Evolutionary conservation across 2,888 invertebrate genomes (phyloP), one percentile per base, ranked within the genome.

Genomic region (Oligia fasciuncula): DNA sequence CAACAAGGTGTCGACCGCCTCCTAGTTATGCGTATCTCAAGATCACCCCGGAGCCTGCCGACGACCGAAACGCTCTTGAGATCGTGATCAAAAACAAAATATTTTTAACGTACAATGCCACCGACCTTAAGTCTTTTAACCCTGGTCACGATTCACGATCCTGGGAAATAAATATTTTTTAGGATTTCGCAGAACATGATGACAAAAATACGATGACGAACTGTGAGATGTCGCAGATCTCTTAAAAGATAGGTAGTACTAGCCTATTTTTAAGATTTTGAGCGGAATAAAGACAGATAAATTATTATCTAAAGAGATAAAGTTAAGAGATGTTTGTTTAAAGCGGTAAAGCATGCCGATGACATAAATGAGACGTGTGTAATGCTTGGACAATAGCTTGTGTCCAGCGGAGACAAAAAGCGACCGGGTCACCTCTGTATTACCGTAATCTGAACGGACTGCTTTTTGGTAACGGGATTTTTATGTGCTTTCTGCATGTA

Each of bases 401-500:
- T 88, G 90, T 89, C 90, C 88, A 86, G 89, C 81, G 80, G 80
- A 92, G 88, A 92, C 92, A 94, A 94, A 91, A 92, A 91, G 89
- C 90, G 91, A 94, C 95, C 94, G 90, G 93, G 94, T 94, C 90
- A 94, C 93, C 92, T 92, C 87, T 79, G 91, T 91, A 86, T 91
- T 93, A 92, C 91, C 91, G 92, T 91, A 92, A 91, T 88, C 84
- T 84, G 77, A 87, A 89, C 82, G 89, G 85, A 85, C 83, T 89
- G 91, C 62, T 87, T 90, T 82, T 83, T 87, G 87, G 81, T 93
- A 94, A 93, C 92, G 93, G 93, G 83, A 87, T 77, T 80, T 71
- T 79, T 68, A 65, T 80, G 76, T 73, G 79, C 79, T 73, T 80
- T 40, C n/a, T 89, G 83, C 80, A 83, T 80, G 74, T 76, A 73